Evolutionary conservation across 2,797 vertebrate species (phyloP).

Genomic region (Sternarchorhynchus goeldii): DNA sequence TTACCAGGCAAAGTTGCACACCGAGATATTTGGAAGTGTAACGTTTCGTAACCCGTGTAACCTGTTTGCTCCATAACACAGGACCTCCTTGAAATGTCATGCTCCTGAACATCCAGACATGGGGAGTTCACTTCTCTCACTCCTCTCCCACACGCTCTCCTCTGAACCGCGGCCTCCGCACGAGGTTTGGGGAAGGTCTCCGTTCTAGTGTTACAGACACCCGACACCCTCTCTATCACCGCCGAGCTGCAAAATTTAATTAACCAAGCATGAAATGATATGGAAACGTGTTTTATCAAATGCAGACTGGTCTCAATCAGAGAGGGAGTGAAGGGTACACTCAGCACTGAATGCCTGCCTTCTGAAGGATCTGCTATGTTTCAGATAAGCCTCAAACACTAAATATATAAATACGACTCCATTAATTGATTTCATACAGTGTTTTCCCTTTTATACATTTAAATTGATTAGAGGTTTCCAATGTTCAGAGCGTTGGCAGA

Average conservation of each 20-base stretch:
- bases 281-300: constrained; percentile 58
- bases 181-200: constrained; percentile 57
- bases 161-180: not conserved
- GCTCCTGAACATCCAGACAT: too few relatives aligned
- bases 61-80: too few relatives aligned
- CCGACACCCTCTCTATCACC: constrained; percentile 25
- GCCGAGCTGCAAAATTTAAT: constrained; percentile 55
- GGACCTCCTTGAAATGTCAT: too few relatives aligned
- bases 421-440: constrained; percentile 65
- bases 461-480: constrained; percentile 60
- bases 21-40: too few relatives aligned
- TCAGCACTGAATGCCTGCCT: constrained; percentile 36
- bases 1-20: too few relatives aligned
- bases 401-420: constrained; percentile 55
- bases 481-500: constrained; percentile 14
- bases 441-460: constrained; percentile 48
- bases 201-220: constrained; percentile 47
- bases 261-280: constrained; percentile 64
- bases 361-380: constrained; percentile 63
- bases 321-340: constrained; percentile 47
- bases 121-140: too few relatives aligned
- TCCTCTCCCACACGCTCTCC: too few relatives aligned
- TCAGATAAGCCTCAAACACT: constrained; percentile 60
- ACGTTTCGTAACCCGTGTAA: too few relatives aligned
- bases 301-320: constrained; percentile 58